phyloP scores from a whole-genome alignment of 2,888 invertebrate genomes.

The Trissolcus brochymenae region DNA sequence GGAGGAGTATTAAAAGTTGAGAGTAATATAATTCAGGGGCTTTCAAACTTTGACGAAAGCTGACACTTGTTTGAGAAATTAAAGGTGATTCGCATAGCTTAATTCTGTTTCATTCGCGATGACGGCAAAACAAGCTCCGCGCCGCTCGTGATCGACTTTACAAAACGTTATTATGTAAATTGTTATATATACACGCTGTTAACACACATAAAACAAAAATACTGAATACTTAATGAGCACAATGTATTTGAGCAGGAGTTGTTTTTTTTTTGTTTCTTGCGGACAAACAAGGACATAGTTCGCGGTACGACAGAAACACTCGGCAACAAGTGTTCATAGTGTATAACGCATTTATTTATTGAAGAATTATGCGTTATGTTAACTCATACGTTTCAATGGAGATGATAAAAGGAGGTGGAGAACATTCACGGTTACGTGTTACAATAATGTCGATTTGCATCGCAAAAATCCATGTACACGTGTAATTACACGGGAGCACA shows the following conservation, averaged over 20 bases:
- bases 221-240: constrained; percentile 23
- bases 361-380: constrained; percentile 50
- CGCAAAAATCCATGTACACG: constrained; percentile 58
- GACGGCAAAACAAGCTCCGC: background rate
- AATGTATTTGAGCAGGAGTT: background rate
- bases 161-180: constrained; percentile 30
- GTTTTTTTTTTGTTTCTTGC: background rate
- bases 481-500: constrained; percentile 58
- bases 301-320: constrained; percentile 14
- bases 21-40: constrained; percentile 15
- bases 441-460: constrained; percentile 59
- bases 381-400: constrained; percentile 37
- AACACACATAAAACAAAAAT: constrained; percentile 32
- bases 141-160: constrained; percentile 7
- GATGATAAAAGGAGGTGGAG: constrained; percentile 15
- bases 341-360: constrained; percentile 39
- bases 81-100: constrained; percentile 18
- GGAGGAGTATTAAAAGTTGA: constrained; percentile 9
- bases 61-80: constrained; percentile 25
- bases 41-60: constrained; percentile 21
- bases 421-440: constrained; percentile 48
- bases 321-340: constrained; percentile 51
- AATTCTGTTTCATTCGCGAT: background rate
- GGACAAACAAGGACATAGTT: constrained; percentile 26
- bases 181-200: constrained; percentile 18